These are phyloP conservation scores for Aplochiton taeniatus DNA, from an alignment of 2,797 vertebrate genomes.

Conservation along the genomic window DNA sequence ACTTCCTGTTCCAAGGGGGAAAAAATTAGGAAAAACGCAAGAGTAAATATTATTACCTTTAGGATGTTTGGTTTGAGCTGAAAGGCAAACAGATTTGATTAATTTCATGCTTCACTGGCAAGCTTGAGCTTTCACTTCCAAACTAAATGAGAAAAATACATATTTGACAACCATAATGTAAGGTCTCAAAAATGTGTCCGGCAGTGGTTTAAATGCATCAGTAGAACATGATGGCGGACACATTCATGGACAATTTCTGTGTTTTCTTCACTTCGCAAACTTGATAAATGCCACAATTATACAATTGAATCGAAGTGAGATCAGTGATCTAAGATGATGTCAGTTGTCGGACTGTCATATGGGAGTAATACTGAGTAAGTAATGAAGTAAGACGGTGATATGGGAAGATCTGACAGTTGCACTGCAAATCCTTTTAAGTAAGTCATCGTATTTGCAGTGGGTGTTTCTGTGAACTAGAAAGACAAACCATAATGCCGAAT, in stretches of 20 bases:
- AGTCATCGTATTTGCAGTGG: too few species aligned
- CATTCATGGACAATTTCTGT: constrained; percentile 41
- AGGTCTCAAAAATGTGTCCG: constrained; percentile 53
- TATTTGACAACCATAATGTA: constrained; percentile 64
- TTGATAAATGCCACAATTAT: constrained; percentile 59
- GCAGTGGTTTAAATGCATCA: constrained; percentile 62
- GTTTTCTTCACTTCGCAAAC: constrained; percentile 31
- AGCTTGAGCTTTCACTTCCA: constrained; percentile 46
- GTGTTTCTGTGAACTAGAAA: too few species aligned
- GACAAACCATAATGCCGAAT: too few species aligned
- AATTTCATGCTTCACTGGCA: constrained; percentile 60
- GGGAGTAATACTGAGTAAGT: constrained; percentile 45
- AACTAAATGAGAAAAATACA: constrained; percentile 63
- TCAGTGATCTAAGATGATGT: constrained; percentile 58
- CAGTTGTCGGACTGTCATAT: constrained; percentile 45
- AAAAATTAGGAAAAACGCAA: constrained; percentile 29
- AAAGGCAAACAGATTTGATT: constrained; percentile 58
- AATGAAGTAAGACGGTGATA: too few species aligned
- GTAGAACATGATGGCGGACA: constrained; percentile 36
- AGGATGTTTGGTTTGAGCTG: constrained; percentile 43
- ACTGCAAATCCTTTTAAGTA: too few species aligned
- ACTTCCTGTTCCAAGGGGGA: constrained; percentile 10
- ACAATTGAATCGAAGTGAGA: constrained; percentile 55
- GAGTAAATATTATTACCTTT: constrained; percentile 43
- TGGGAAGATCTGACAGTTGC: too few species aligned